Evolutionary conservation across 2,797 vertebrate species (phyloP).

Genomic region (Pantherophis alleghaniensis): DNA sequence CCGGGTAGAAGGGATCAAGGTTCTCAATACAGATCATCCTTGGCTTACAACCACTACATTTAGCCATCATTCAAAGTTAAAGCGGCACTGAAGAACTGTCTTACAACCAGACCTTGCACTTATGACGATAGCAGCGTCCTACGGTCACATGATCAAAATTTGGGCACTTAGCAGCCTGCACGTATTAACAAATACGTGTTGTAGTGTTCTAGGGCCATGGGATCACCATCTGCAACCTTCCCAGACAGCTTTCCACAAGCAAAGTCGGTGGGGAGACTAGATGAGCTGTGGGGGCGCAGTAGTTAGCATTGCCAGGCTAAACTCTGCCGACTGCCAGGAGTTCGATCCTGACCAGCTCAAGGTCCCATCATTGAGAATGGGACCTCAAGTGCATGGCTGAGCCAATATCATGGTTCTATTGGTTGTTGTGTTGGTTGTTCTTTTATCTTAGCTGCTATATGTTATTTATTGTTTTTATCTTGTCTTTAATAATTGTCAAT

Average conservation of each 20-base stretch:
- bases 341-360: too few species aligned
- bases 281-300: too few species aligned
- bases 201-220: not conserved
- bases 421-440: not conserved
- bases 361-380: not conserved
- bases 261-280: too few species aligned
- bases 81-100: not conserved
- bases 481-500: not conserved
- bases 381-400: not conserved
- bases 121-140: too few species aligned
- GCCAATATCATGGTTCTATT: not conserved
- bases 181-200: not conserved
- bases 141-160: too few species aligned
- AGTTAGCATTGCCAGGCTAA: too few species aligned
- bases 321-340: too few species aligned
- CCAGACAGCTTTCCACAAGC: too few species aligned
- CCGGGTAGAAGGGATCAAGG: too few species aligned
- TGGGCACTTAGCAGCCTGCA: not conserved
- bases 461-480: not conserved
- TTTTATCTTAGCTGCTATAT: not conserved
- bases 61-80: not conserved
- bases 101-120: not conserved
- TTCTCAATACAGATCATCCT: too few species aligned
- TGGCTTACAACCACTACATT: not conserved
- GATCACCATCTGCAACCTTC: not conserved